Evolutionary conservation across 1,140 invertebrate species (phyloP), one percentile per base, ranked within the genome.

Genomic region (Procambarus virginalis): DNA sequence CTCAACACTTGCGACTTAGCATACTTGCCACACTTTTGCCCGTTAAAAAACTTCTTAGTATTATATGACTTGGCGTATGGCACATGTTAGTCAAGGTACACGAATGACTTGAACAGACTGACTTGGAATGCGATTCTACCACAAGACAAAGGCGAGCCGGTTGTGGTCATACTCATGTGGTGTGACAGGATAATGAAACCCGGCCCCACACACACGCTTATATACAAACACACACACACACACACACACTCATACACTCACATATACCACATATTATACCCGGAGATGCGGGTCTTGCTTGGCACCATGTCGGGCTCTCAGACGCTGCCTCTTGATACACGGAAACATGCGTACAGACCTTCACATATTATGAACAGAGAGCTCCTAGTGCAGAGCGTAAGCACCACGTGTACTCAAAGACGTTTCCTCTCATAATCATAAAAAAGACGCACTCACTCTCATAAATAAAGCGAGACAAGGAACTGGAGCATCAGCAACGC

Each of bases 31-130:
- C 68, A 34, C 22, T 73, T 5, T 68, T 68, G 68, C n/a, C 68
- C 68, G 68, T 73, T 8, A 73, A 73, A 4, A 73, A 73, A 73
- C 34, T 34, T 20, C 68, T 73, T 73, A 73, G 14, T 73, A 84
- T 84, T 73, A 73, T 14, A 84, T 84, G 82, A 84, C 82, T 84
- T 84, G 68, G 68, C 60, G 82, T 84, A 84, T 84, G 64, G 82
- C 82, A 84, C 82, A 68, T 84, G 82, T 84, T 84, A 84, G 64
- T 84, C 68, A 49, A 84, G 64, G 45, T 84, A 84, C 82, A 70
- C 82, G 45, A 84, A 70, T 73, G 82, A 84, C 82, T 70, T 84
- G n/a, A 84, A 70, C 34, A 48, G 73, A 84, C 46, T 70, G 64
- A 70, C 64, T 49, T 84, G 60, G 60, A 84, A 49, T 83, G 60